Conservation (phyloP, 2,113 vertebrate species). For the Notechis scutatus region DNA sequence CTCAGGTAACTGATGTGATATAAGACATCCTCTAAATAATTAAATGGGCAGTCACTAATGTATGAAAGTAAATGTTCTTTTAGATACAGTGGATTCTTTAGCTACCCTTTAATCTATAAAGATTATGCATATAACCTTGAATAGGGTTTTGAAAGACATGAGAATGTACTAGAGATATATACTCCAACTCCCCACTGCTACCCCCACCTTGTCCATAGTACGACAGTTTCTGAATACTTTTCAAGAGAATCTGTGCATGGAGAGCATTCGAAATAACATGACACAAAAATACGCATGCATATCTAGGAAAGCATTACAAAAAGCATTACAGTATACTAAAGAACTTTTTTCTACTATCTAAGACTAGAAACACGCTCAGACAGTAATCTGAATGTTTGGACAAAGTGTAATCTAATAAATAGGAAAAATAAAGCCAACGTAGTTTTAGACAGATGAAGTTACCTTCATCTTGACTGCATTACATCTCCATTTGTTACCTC, state of each 20-base stretch:
- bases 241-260: not conserved
- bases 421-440: not conserved
- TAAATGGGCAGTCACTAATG: not conserved
- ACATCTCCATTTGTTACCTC: not conserved
- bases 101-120: not conserved
- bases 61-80: not conserved
- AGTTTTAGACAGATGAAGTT: not conserved
- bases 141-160: not conserved
- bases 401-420: not conserved
- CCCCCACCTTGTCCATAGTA: not conserved
- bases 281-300: too few species aligned
- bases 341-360: not conserved
- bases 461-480: not conserved
- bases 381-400: not conserved
- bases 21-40: not conserved
- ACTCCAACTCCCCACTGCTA: not conserved
- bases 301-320: not conserved
- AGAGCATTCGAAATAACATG: not conserved
- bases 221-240: not conserved
- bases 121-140: not conserved
- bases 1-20: not conserved
- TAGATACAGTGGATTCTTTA: not conserved
- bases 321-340: not conserved
- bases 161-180: not conserved
- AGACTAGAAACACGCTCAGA: not conserved